A percentile compares a stretch with the other conserved stretches of the same genome.
These are phyloP conservation scores for Temnothorax unifasciatus DNA, from an alignment of 2,888 invertebrate species.

Conservation along the genomic window DNA sequence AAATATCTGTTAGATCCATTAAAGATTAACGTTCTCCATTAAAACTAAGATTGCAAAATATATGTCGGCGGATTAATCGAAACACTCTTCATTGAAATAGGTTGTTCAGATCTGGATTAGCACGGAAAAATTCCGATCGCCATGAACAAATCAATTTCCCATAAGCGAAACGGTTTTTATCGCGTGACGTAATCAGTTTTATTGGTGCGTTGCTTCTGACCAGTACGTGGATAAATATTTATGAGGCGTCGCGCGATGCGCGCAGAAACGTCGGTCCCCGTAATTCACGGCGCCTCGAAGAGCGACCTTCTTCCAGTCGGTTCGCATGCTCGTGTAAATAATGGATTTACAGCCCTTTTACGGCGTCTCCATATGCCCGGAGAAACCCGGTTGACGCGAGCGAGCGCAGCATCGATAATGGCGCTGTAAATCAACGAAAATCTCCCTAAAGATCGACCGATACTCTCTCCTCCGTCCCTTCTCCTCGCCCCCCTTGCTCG, in stretches of 20 bases:
- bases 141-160: constrained; percentile 65
- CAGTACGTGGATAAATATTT: constrained; percentile 70
- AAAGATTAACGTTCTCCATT: neutral
- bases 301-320: constrained; percentile 60
- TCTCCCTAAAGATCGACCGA: constrained; percentile 54
- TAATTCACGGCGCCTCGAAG: constrained; percentile 62
- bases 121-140: neutral
- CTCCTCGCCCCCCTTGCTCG: neutral
- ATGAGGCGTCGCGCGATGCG: constrained; percentile 54
- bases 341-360: constrained; percentile 58
- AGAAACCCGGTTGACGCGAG: constrained; percentile 47
- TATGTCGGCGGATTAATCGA: neutral
- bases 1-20: neutral
- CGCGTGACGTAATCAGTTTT: constrained; percentile 69
- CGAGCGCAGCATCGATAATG: constrained; percentile 43
- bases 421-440: constrained; percentile 59
- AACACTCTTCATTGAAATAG: neutral
- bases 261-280: constrained; percentile 58
- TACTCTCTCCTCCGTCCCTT: neutral
- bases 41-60: neutral
- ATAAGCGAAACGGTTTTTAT: constrained; percentile 66
- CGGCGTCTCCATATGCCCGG: constrained; percentile 47
- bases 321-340: constrained; percentile 48
- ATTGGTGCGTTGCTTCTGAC: constrained; percentile 62
- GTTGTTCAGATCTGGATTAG: neutral